Evolutionary conservation across 2,797 vertebrate genomes (phyloP), one percentile per base, ranked within the genome.

Genomic region (Schizopygopsis pylzovi): DNA sequence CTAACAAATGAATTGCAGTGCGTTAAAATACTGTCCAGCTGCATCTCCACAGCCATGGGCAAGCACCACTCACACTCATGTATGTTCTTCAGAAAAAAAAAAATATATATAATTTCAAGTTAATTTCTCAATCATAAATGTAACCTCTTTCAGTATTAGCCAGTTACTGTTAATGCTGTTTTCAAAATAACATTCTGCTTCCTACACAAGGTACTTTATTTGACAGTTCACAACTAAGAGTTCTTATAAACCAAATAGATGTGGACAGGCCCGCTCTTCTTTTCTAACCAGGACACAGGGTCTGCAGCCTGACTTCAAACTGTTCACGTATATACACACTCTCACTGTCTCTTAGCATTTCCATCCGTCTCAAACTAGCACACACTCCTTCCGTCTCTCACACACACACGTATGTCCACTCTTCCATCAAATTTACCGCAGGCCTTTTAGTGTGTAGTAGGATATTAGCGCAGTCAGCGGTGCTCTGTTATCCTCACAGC

Each of bases 401-500:
- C 28, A 2, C 28, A 33, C 39, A 47, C 41, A 52, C 54, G 22
- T 85, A 78, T 81, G 86, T 68, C 77, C 59, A 68, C 75, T 79
- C 76, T 75, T 81, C 68, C 76, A 78, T 73, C 73, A 65, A 61
- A 71, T 79, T 70, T 80, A 73, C 68, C 33, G 59, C 73, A 85
- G 80, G 86, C 79, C 63, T 82, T 79, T 81, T 82, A 85, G 84
- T 72, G 83, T 80, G 84, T 81, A 65, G 84, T 43, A 75, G 68
- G 79, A 85, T 85, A 81, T 73, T 15, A 85, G 84, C 41, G 22
- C 68, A 75, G 84, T 81, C 84, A 85, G 78, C 71, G 78, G 43
- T 45, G 81, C 67, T 85, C 83, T 81, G 84, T 49, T 85, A 85
- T 85, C 45, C 78, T 39, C 6, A 85, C 84, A 75, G 84, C 84